Conservation (phyloP, 2,888 invertebrate species). For the Ditylenchus weischeri region DNA sequence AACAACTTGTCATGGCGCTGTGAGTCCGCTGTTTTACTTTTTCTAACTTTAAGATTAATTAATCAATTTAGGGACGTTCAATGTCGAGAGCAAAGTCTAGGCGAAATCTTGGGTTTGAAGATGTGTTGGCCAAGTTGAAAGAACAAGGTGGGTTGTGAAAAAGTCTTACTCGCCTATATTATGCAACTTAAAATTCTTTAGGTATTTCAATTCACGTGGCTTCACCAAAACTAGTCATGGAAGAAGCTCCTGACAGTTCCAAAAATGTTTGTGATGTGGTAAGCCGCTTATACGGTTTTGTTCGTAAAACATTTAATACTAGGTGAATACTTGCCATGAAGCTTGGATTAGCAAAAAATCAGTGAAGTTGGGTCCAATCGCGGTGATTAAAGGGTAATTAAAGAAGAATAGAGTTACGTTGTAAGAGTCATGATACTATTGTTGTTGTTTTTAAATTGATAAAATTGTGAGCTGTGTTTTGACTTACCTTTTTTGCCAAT, state of each 20-base stretch:
- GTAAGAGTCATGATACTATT: constrained; percentile 47
- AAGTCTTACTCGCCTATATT: not conserved
- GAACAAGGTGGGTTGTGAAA: constrained; percentile 62
- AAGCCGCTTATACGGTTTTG: too few relatives aligned
- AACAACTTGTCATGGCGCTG: constrained; percentile 99
- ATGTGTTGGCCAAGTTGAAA: constrained; percentile 80
- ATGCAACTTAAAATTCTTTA: not conserved
- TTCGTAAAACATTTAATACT: too few relatives aligned
- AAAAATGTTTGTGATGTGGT: constrained; percentile 98
- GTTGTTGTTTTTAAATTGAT: not conserved
- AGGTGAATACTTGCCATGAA: constrained; percentile 85
- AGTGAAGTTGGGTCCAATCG: constrained; percentile 91
- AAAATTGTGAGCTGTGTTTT: too few relatives aligned
- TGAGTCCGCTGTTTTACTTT: constrained; percentile 64
- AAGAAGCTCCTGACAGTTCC: constrained; percentile 98
- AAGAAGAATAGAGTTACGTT: too few relatives aligned
- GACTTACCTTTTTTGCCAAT: too few relatives aligned
- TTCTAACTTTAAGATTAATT: constrained; percentile 2
- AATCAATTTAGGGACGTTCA: constrained; percentile 77
- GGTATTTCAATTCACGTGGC: constrained; percentile 79
- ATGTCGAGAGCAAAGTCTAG: constrained; percentile 94
- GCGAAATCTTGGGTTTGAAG: constrained; percentile 85
- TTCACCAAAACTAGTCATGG: constrained; percentile 98
- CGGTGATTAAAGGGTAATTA: constrained; percentile 88
- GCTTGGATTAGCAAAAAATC: constrained; percentile 97